These are phyloP conservation scores for Siniperca knerii DNA, from an alignment of 2,113 vertebrate genomes.

Conservation along the genomic window DNA sequence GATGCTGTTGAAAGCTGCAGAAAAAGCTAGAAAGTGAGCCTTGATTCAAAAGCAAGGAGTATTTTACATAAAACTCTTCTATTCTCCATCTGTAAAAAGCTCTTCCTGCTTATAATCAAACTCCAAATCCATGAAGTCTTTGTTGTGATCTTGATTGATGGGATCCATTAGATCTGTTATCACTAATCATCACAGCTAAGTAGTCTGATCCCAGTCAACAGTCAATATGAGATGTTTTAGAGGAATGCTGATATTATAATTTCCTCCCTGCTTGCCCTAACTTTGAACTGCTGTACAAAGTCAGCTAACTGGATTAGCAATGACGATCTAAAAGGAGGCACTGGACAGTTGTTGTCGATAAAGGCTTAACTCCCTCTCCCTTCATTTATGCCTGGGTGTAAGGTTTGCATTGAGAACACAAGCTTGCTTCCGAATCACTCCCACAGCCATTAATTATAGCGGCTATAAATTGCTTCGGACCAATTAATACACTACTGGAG, in stretches of 20 bases:
- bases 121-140: background rate
- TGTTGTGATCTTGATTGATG: conserved; percentile 33
- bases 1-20: background rate
- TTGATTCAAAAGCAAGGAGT: background rate
- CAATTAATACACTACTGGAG: conserved; percentile 53
- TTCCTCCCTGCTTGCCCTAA: conserved; percentile 14
- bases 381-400: conserved; percentile 42
- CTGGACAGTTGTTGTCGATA: conserved; percentile 38
- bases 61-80: background rate
- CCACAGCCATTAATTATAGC: conserved; percentile 53
- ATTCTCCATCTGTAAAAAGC: background rate
- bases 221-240: conserved; percentile 33
- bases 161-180: conserved; percentile 34
- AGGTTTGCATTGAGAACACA: conserved; percentile 43
- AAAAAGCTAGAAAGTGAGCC: background rate
- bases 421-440: conserved; percentile 24
- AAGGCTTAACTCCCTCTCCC: conserved; percentile 27
- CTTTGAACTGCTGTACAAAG: conserved; percentile 32
- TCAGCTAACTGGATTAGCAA: conserved; percentile 60
- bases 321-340: conserved; percentile 35
- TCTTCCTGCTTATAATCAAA: background rate
- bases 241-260: conserved; percentile 39
- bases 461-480: conserved; percentile 47
- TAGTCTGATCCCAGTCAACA: conserved; percentile 19
- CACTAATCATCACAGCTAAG: conserved; percentile 39